phyloP scores from a whole-genome alignment of 53 echinoderm and acorn worm genomes.

The Holothuria scabra region DNA sequence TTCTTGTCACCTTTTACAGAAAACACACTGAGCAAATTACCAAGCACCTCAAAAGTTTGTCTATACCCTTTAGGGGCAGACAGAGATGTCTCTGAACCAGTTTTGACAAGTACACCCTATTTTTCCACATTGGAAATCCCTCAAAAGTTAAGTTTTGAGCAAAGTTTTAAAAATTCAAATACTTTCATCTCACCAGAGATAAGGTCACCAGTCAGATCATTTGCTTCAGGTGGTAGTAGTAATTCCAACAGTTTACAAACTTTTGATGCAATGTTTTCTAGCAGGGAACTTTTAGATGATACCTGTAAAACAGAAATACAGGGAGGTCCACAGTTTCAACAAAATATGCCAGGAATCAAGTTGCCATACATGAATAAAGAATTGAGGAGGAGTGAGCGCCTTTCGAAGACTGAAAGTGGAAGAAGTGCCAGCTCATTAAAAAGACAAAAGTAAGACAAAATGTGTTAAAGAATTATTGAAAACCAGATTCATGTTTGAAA shows the following conservation, averaged over 20 bases:
- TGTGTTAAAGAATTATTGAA: too few species aligned
- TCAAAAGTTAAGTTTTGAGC: constrained; percentile 21
- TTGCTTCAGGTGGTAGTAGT: background rate
- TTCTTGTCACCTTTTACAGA: background rate
- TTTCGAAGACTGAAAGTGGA: background rate
- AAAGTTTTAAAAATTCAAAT: constrained; percentile 10
- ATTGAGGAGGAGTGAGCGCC: background rate
- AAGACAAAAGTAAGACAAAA: constrained; percentile 19
- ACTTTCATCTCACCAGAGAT: background rate
- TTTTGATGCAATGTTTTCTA: too few species aligned
- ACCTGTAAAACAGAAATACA: too few species aligned
- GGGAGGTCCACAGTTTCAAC: too few species aligned
- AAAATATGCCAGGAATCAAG: too few species aligned
- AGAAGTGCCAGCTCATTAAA: constrained; percentile 17
- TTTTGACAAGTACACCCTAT: background rate
- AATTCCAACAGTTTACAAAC: too few species aligned
- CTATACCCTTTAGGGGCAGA: too few species aligned
- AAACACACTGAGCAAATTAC: background rate
- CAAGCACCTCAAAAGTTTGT: background rate
- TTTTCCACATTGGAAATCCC: constrained; percentile 28
- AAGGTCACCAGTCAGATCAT: background rate
- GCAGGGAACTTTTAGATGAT: too few species aligned
- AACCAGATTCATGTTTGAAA: too few species aligned
- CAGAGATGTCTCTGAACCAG: background rate
- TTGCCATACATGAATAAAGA: too few species aligned